Conservation (phyloP, 2,113 vertebrate genomes). For the Anarhynchus alexandrinus region DNA sequence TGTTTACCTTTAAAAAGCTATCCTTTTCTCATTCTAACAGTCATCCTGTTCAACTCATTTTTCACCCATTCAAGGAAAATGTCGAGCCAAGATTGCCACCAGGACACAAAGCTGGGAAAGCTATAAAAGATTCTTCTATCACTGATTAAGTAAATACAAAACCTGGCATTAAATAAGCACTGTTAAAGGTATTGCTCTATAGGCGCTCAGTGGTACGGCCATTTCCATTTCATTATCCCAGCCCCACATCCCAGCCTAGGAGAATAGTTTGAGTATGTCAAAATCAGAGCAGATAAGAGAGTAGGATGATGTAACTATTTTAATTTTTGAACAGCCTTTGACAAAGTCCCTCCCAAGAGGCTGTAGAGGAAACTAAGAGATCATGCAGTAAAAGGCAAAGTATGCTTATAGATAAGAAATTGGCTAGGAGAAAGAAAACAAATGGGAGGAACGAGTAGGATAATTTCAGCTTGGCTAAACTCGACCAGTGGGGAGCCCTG, state of each 20-base stretch:
- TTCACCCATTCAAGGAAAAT: conserved; percentile 33
- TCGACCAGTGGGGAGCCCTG: not conserved
- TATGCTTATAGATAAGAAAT: not conserved
- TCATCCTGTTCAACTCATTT: not conserved
- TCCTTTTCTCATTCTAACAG: not conserved
- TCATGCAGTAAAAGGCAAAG: not conserved
- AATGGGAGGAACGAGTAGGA: not conserved
- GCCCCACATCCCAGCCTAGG: not conserved
- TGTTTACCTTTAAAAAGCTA: not conserved
- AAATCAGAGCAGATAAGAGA: not conserved
- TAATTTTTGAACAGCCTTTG: conserved; percentile 6
- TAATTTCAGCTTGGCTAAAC: not conserved
- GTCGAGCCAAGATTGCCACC: not conserved
- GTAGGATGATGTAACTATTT: not conserved
- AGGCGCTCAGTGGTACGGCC: not conserved
- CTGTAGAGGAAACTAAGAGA: not conserved
- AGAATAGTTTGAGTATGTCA: not conserved
- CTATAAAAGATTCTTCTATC: not conserved
- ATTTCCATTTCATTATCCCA: not conserved
- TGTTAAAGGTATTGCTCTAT: not conserved
- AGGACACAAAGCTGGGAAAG: not conserved
- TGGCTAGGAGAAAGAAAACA: not conserved
- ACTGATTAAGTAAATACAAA: not conserved
- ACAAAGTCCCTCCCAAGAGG: not conserved
- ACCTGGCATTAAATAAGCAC: not conserved